Base-by-base conservation (phyloP, 1,140 invertebrate genomes). In the Pseudobourletiella spinata region DNA sequence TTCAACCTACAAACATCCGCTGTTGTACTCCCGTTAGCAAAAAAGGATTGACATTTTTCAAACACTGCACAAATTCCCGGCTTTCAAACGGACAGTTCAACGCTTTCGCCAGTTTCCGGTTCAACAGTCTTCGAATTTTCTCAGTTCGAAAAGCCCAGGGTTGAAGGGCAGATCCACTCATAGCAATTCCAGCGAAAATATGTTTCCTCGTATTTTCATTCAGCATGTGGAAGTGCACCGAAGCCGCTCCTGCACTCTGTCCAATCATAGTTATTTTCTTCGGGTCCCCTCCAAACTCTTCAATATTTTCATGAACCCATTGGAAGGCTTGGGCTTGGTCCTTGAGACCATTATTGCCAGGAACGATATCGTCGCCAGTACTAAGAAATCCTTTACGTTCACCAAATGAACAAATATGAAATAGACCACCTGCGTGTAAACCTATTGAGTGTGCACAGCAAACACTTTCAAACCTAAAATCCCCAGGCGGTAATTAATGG, bases 401-500 rank as follows among this genome's bases (percentile, higher is more conserved):
- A n/a, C n/a, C n/a, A n/a, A n/a, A n/a, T n/a, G n/a, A n/a, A n/a
- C n/a, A n/a, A n/a, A n/a, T n/a, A n/a, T n/a, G n/a, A n/a, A n/a
- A n/a, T n/a, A n/a, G n/a, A n/a, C n/a, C n/a, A n/a, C n/a, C n/a
- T n/a, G n/a, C n/a, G n/a, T n/a, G n/a, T n/a, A n/a, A n/a, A n/a
- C n/a, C n/a, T n/a, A n/a, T n/a, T n/a, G n/a, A n/a, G n/a, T n/a
- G n/a, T n/a, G n/a, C n/a, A n/a, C n/a, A n/a, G n/a, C n/a, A n/a
- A n/a, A n/a, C n/a, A n/a, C n/a, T n/a, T n/a, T n/a, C n/a, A n/a
- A n/a, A 54, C 92, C 79, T 1, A 72, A 29, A 14, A 60, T 28
- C 6, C 70, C 68, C 0, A 72, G 29, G 16, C 71, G 63, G 42
- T 71, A 72, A 56, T 72, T 72, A 1, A 69, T 48, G 14, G 65